Conservation (phyloP, 2,113 vertebrate species). For the Dascyllus trimaculatus region DNA sequence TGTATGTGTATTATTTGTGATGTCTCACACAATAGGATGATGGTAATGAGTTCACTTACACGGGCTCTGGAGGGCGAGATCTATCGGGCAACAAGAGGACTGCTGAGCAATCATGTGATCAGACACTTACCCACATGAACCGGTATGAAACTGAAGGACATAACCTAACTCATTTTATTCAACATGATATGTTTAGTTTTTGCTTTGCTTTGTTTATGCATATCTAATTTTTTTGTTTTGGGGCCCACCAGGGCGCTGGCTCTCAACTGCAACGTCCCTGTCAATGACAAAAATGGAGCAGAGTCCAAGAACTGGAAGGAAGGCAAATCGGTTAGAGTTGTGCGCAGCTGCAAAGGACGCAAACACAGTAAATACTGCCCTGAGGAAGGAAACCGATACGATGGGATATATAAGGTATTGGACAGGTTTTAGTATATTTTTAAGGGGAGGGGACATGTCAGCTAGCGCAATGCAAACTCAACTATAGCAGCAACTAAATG, state of each 20-base stretch:
- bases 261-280: conserved; percentile 92
- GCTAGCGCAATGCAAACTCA: no score
- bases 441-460: no score
- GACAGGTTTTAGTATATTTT: no score
- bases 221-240: neutral
- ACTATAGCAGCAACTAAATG: no score
- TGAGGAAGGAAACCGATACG: conserved; percentile 94
- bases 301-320: conserved; percentile 94
- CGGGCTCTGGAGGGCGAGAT: conserved; percentile 95
- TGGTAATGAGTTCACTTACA: conserved; percentile 97
- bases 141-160: conserved; percentile 80
- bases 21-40: conserved; percentile 87
- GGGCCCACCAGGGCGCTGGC: conserved; percentile 89
- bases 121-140: conserved; percentile 99
- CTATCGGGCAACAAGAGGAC: conserved; percentile 98
- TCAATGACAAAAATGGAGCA: conserved; percentile 91
- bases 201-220: neutral
- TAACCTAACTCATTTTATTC: no score
- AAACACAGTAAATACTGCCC: conserved; percentile 96
- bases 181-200: neutral
- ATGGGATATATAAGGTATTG: conserved; percentile 95
- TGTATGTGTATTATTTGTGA: neutral
- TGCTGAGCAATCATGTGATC: conserved; percentile 96
- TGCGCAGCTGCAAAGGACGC: conserved; percentile 93
- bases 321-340: conserved; percentile 95